A percentile compares a stretch with the other conserved stretches of the same genome.
Evolutionary conservation across 2,888 invertebrate species (phyloP).

Genomic region (Limnephilus marmoratus): DNA sequence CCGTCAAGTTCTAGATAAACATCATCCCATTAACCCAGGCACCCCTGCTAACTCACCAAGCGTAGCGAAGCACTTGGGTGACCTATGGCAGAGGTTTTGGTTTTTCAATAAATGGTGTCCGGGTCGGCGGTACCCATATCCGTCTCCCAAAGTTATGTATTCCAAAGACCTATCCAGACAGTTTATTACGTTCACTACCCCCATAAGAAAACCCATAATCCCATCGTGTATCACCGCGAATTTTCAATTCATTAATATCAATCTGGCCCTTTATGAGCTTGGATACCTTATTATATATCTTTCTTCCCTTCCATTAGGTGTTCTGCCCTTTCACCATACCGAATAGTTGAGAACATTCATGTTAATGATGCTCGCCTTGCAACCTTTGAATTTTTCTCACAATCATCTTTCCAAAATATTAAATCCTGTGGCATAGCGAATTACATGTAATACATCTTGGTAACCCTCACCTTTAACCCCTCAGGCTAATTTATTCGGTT

Average conservation of each 20-base stretch:
- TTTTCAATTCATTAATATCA: conserved; percentile 42
- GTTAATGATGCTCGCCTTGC: background rate
- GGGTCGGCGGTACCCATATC: too few relatives aligned
- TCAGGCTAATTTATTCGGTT: background rate
- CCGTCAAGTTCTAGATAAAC: too few relatives aligned
- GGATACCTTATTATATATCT: background rate
- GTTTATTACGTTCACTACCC: background rate
- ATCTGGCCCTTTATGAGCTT: background rate
- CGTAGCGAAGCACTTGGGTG: too few relatives aligned
- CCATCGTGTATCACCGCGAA: background rate
- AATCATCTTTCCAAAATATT: background rate
- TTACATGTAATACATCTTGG: background rate
- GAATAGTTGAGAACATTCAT: background rate
- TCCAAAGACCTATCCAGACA: background rate
- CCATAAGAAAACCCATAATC: background rate
- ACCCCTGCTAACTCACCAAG: too few relatives aligned
- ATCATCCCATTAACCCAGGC: too few relatives aligned
- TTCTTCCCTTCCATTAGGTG: background rate
- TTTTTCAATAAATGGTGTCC: too few relatives aligned
- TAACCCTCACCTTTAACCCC: background rate
- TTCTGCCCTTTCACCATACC: background rate
- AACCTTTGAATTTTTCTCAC: conserved; percentile 2
- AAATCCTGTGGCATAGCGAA: background rate
- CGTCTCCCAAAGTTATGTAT: too few relatives aligned
- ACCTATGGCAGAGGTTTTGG: background rate